Percentiles rank a stretch among this genome's conserved stretches.
phyloP scores from a whole-genome alignment of 2,797 vertebrate species.

The Hemitrygon akajei region DNA sequence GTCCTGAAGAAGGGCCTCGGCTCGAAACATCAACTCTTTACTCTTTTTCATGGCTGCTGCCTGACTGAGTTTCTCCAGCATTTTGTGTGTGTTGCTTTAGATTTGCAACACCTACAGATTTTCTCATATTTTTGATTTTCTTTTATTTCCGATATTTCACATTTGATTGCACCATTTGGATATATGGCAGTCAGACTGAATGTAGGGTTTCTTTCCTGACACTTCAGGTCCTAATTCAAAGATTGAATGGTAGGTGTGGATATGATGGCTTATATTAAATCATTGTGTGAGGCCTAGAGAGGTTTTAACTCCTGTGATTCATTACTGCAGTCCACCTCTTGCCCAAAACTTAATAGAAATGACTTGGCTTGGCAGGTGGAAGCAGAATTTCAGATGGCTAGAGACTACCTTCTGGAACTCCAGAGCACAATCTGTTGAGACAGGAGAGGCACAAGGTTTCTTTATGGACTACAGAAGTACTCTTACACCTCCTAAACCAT shows the following conservation, averaged over 20 bases:
- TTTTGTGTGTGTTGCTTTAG: too few species aligned
- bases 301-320: not conserved
- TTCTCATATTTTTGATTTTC: not conserved
- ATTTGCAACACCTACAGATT: too few species aligned
- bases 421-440: not conserved
- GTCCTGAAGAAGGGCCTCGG: too few species aligned
- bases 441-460: not conserved
- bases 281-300: not conserved
- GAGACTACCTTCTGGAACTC: not conserved
- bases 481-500: not conserved
- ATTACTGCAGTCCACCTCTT: not conserved
- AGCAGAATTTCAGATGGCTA: not conserved
- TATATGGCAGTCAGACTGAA: not conserved
- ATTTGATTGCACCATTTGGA: not conserved
- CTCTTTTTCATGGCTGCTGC: too few species aligned
- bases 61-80: too few species aligned
- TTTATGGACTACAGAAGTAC: too few species aligned
- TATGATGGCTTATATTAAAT: not conserved
- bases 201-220: not conserved
- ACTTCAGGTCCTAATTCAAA: not conserved
- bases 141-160: slow-evolving; percentile 5
- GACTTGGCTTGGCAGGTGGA: not conserved
- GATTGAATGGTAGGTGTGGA: not conserved
- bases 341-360: not conserved
- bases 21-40: too few species aligned